Base-by-base conservation (phyloP, 2,888 invertebrate genomes). In the Dryobota labecula region DNA sequence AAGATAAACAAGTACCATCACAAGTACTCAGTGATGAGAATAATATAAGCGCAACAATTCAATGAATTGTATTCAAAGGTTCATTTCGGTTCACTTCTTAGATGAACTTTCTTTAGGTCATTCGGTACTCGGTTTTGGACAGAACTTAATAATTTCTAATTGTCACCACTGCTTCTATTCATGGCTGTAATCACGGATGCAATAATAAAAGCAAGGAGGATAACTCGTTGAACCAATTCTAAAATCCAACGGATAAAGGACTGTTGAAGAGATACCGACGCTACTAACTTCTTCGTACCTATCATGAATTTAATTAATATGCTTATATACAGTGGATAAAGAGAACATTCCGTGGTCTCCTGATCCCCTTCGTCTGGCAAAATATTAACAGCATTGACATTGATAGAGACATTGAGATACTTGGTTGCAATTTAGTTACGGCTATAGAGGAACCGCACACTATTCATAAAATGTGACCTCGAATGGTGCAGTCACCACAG, bases 1-100 rank as follows among this genome's bases (percentile, higher is more conserved):
- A 82, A 90, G 87, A 91, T 89, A 90, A 86, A 82, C 72, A 87
- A 91, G 84, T 89, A 87, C 87, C 86, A 86, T 88, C 84, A 81
- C 74, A 76, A 84, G 85, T 82, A 84, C 86, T 87, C 80, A 73
- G 83, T 84, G 76, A 69, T 71, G 67, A 78, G 83, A 77, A 86
- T 85, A 86, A 87, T 73, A 77, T 64, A 70, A 84, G 87, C 84
- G 82, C 86, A 89, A 87, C 85, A 85, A 81, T 86, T 76, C 68
- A 78, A 80, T 82, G 82, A 82, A 84, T 75, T 33, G 60, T 73
- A 51, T 75, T 57, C 62, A 71, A 79, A 77, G 41, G 47, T 78
- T 80, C 70, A 63, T 47, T 58, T 73, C 45, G 41, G 62, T 70
- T 70, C 41, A 72, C 60, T 77, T 76, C 78, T 80, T 72, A 69